Evolutionary conservation across 37 sponge, comb jelly and placozoan species (phyloP), one percentile per base, ranked within the genome.

Genomic region (Ephydatia muelleri): DNA sequence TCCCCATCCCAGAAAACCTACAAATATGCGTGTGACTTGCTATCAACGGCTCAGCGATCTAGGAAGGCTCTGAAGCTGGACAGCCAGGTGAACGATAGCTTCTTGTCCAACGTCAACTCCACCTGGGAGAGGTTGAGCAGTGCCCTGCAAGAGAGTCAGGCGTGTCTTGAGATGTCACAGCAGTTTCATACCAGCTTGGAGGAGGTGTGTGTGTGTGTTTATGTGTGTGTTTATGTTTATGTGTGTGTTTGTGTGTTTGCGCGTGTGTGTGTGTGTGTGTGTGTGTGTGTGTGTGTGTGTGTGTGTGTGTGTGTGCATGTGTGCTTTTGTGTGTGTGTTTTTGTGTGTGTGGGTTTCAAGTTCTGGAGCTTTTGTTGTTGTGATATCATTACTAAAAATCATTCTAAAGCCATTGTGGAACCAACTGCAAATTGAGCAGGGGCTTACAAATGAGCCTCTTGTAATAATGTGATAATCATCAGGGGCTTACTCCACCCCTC

Each of bases 11-110:
- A 88, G 89, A 88, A 88, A 83, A 77, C 89, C 33, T 83, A 88
- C 73, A 78, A 83, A 73, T 89, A 89, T 78, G 89, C 89, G 16
- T 70, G 74, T 76, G 89, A 88, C 73, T 79, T 92, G 68, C 47
- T 92, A 16, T 77, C 86, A 37, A 79, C 86, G 19, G 92, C 89
- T 12, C 73, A 83, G 73, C 76, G 80, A 32, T 77, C 49, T 64
- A 77, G 92, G 2, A 37, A 64, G 49, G 74, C 89, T n/a, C 72
- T 68, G 31, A 30, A 36, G 29, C 47, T 88, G 68, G 73, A 84
- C 38, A 39, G 16, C 30, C 38, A 65, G 37, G 76, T 80, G 70
- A 85, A 73, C 65, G 27, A 57, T 3, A 38, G 34, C 31, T 74
- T 92, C 34, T 38, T 76, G 43, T 39, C 30, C 1, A 36, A 47